phyloP scores from a whole-genome alignment of 1,140 invertebrate species.

The Teleogryllus occipitalis region DNA sequence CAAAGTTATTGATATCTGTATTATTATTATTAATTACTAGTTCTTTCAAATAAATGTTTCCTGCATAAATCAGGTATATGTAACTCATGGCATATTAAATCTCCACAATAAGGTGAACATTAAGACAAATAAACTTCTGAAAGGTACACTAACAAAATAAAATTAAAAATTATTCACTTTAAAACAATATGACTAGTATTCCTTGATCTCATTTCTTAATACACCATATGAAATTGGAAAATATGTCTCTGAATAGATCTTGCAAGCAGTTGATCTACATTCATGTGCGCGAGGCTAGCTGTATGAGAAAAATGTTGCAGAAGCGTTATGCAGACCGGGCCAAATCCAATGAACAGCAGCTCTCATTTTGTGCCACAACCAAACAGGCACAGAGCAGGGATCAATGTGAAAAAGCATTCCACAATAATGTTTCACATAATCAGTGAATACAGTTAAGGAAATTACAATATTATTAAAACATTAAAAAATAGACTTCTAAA shows the following conservation, averaged over 20 bases:
- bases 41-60: not conserved
- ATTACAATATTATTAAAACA: not conserved
- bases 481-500: too few relatives aligned
- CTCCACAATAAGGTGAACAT: not conserved
- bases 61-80: too few relatives aligned
- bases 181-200: not conserved
- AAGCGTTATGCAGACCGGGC: constrained; percentile 30
- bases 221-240: not conserved
- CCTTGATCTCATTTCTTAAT: not conserved
- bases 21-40: not conserved
- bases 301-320: constrained; percentile 14
- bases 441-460: constrained; percentile 26
- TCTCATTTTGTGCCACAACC: constrained; percentile 27
- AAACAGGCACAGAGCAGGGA: constrained; percentile 22
- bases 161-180: not conserved
- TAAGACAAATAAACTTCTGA: not conserved
- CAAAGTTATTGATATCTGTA: not conserved
- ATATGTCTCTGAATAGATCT: not conserved
- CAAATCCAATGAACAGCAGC: constrained; percentile 30
- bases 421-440: constrained; percentile 28
- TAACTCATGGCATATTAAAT: too few relatives aligned
- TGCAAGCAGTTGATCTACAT: not conserved
- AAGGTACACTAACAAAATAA: not conserved
- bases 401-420: constrained; percentile 18
- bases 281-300: constrained; percentile 10